Evolutionary conservation across 1,140 invertebrate species (phyloP), one percentile per base, ranked within the genome.

Genomic region (Formica exsecta): DNA sequence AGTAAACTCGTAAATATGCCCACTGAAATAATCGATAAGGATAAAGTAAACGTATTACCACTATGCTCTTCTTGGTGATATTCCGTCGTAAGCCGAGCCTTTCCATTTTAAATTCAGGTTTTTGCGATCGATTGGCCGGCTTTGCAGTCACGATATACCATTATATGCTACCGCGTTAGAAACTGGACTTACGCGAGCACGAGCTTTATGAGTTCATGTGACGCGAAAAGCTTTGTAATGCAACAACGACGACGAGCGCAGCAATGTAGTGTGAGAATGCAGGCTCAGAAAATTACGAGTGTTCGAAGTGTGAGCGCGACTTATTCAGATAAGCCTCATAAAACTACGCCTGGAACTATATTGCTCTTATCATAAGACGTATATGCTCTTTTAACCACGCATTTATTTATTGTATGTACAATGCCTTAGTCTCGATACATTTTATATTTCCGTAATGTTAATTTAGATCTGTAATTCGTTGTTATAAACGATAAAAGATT

Each of bases 171-270:
- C 38, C 73, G 51, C 54, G 59, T 54, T 59, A 44, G 57, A 38
- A 81, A 57, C 51, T 61, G 70, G 73, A 85, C 75, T 84, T 59
- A 48, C 51, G 57, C 65, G 86, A 59, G 81, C 66, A 62, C 62
- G 64, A 61, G 85, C 79, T 87, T 88, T 87, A 87, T 51, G 86
- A 71, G 85, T 77, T 87, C 85, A 89, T 87, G 79, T 73, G 65
- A 87, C 87, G 86, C 59, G 71, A 84, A 85, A 85, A 89, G 87
- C 87, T 89, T 76, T 75, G 85, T 87, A 85, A 87, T 87, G 87
- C 61, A 83, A 89, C 87, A 87, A 88, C 87, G 70, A 68, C 84
- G 64, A 44, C 13, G 16, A 65, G 25, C 54, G 59, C 66, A 32
- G 54, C 61, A 11, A 38, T 59, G 13, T 75, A 54, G 65, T 75